A percentile compares a stretch with the other conserved stretches of the same genome.
Evolutionary conservation across 2,113 vertebrate species (phyloP).

Genomic region (Colistium nudipinnis): DNA sequence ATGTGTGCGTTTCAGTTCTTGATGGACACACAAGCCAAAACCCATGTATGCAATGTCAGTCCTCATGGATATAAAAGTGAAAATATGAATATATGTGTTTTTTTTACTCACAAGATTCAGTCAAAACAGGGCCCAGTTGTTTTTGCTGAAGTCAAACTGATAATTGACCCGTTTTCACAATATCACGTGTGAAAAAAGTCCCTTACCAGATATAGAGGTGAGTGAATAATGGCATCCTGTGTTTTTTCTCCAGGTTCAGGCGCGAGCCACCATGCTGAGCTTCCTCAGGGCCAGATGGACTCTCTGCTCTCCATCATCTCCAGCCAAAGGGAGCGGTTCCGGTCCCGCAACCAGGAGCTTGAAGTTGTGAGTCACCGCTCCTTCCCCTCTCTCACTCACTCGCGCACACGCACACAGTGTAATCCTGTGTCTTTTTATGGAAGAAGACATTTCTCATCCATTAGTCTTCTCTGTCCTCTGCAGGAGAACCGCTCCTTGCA

Average conservation of each 20-base stretch:
- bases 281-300: slow-evolving; percentile 93
- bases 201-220: not conserved
- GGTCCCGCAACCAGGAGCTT: slow-evolving; percentile 94
- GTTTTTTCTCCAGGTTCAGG: slow-evolving; percentile 53
- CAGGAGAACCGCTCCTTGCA: slow-evolving; percentile 91
- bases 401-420: not conserved
- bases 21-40: no score
- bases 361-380: slow-evolving; percentile 85
- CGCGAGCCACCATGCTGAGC: slow-evolving; percentile 63
- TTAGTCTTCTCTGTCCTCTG: not conserved
- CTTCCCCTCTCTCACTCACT: not conserved
- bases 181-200: not conserved
- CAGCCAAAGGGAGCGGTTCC: slow-evolving; percentile 95
- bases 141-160: no score
- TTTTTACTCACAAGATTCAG: slow-evolving; percentile 2
- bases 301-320: slow-evolving; percentile 98
- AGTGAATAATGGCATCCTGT: not conserved
- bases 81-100: no score
- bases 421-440: slow-evolving; percentile 2
- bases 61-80: no score
- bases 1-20: no score
- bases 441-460: not conserved
- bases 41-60: no score
- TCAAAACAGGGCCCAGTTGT: not conserved
- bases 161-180: not conserved